phyloP scores from a whole-genome alignment of 1,140 invertebrate genomes.

The Paraescarpia echinospica region DNA sequence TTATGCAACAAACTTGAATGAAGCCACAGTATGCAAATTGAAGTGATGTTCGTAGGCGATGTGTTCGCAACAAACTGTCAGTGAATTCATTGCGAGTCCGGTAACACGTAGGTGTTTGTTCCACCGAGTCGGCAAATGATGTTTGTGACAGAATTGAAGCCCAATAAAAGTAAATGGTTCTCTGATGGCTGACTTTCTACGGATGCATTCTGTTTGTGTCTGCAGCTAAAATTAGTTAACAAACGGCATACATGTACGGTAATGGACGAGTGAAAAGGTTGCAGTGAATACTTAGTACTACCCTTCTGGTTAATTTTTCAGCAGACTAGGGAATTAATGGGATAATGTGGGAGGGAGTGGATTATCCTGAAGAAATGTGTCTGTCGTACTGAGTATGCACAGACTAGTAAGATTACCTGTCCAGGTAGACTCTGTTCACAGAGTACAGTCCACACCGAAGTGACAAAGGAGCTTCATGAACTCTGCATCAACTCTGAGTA shows the following conservation, averaged over 20 bases:
- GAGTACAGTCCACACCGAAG: background rate
- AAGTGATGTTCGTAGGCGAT: background rate
- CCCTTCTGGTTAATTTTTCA: background rate
- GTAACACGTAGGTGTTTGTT: background rate
- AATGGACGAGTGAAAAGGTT: background rate
- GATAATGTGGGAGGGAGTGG: background rate
- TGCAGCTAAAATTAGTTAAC: background rate
- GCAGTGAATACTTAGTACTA: background rate
- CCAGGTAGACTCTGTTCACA: background rate
- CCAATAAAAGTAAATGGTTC: constrained; percentile 4
- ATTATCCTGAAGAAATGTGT: background rate
- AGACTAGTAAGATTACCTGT: background rate
- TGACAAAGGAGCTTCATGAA: background rate
- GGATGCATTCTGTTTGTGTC: background rate
- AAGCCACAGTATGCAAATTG: no score
- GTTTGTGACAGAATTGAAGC: background rate
- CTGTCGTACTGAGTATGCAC: background rate
- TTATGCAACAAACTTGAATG: background rate
- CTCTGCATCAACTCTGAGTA: background rate
- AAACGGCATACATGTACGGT: background rate
- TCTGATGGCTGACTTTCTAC: background rate
- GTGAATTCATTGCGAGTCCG: background rate
- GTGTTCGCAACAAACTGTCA: background rate
- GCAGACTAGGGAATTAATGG: background rate
- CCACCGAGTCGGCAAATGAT: background rate